phyloP scores from a whole-genome alignment of 2,797 vertebrate species.

The Phataginus tetradactyla region DNA sequence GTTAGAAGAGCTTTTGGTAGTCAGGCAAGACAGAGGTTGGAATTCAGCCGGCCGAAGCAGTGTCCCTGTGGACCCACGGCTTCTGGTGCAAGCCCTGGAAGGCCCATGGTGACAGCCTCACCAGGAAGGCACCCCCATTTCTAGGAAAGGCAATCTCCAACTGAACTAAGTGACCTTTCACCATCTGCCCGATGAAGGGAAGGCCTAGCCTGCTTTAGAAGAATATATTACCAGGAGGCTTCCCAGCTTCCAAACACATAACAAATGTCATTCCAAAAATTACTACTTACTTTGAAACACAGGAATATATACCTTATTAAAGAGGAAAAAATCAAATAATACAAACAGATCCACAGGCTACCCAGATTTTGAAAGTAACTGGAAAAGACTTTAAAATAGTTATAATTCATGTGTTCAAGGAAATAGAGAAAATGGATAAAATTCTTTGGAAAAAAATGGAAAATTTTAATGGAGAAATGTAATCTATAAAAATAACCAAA shows the following conservation, averaged over 20 bases:
- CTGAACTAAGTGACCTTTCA: background rate
- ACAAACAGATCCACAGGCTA: background rate
- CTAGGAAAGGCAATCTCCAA: too few species aligned
- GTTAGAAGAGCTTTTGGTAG: background rate
- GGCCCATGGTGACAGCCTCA: background rate
- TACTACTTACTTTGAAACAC: background rate
- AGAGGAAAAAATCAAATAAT: background rate
- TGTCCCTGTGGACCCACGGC: background rate
- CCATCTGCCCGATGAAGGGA: background rate
- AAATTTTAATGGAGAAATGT: background rate
- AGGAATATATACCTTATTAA: background rate
- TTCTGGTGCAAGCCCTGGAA: background rate
- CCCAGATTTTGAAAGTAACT: background rate
- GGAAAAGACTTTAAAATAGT: background rate
- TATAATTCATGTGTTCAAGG: background rate
- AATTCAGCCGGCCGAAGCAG: background rate
- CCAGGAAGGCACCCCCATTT: background rate
- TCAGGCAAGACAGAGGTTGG: background rate
- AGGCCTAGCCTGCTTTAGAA: background rate
- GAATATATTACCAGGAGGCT: background rate
- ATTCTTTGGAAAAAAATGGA: background rate
- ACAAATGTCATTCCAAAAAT: background rate
- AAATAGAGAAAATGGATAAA: background rate
- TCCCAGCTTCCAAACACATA: background rate
- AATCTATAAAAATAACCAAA: background rate